Conservation (phyloP, 2,797 vertebrate species). For the Pelochelys cantorii region DNA sequence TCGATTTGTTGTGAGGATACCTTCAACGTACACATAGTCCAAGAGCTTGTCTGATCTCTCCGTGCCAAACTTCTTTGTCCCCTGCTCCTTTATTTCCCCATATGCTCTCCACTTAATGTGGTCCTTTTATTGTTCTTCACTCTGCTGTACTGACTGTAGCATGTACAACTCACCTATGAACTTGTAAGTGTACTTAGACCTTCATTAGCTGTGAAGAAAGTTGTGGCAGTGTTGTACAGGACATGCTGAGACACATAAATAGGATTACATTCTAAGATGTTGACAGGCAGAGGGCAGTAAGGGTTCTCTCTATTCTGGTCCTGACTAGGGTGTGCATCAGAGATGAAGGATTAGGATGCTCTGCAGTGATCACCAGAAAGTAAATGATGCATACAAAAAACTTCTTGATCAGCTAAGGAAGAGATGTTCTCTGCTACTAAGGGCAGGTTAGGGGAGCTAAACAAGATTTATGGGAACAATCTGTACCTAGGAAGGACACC, state of each 20-base stretch:
- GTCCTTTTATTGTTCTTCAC: rapidly evolving
- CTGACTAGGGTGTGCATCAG: neutral
- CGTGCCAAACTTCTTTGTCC: neutral
- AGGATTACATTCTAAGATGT: neutral
- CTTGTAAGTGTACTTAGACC: rapidly evolving
- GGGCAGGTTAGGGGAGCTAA: neutral
- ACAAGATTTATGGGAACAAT: neutral
- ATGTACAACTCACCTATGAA: neutral
- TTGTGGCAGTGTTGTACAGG: neutral
- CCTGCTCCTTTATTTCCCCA: neutral
- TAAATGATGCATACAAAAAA: neutral
- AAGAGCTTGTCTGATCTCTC: neutral
- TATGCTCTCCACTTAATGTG: neutral
- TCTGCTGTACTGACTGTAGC: rapidly evolving
- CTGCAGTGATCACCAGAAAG: neutral
- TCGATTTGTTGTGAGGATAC: neutral
- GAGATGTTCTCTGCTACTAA: neutral
- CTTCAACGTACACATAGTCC: slow-evolving; percentile 27
- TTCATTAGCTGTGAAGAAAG: neutral
- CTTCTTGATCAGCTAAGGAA: neutral
- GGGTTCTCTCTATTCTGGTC: neutral
- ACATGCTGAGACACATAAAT: rapidly evolving
- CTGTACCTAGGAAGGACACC: neutral
- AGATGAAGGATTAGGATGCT: neutral
- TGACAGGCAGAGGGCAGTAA: neutral